Conservation (phyloP, 2,797 vertebrate species). For the Anisognathus igniventris region DNA sequence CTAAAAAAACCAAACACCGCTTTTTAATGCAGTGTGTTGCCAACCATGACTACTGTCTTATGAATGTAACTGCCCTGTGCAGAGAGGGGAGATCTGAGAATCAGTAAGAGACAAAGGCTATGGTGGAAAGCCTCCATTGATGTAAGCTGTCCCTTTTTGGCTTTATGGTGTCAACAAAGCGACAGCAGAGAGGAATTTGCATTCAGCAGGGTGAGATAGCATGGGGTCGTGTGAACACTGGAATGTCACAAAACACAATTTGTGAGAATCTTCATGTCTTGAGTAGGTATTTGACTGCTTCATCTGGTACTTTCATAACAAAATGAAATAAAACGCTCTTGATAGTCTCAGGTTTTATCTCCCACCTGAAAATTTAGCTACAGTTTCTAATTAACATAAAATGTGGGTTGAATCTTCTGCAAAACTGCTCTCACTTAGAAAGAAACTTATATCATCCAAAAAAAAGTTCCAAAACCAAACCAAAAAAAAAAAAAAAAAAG, state of each 20-base stretch:
- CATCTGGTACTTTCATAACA: neutral
- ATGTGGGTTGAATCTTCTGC: neutral
- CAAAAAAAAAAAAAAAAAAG: too few species aligned
- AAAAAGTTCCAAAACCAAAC: neutral
- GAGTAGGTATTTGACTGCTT: neutral
- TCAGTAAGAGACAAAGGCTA: neutral
- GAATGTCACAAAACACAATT: neutral
- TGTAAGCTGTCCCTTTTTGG: neutral
- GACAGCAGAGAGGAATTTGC: neutral
- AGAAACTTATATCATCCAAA: neutral
- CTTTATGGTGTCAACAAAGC: neutral
- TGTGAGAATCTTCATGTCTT: neutral
- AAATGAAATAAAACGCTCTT: neutral
- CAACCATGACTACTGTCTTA: neutral
- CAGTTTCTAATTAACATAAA: neutral
- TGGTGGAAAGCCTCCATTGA: neutral
- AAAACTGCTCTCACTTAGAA: neutral
- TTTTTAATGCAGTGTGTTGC: neutral
- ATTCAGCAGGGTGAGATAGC: neutral
- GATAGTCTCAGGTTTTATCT: neutral
- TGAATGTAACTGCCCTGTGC: neutral
- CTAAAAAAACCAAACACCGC: too few species aligned
- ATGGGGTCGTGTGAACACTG: neutral
- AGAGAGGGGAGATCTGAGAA: neutral
- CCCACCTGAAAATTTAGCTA: neutral